A percentile compares a stretch with the other conserved stretches of the same genome.
Conservation (phyloP, 2,797 vertebrate genomes). For the Taenioides sp. region DNA sequence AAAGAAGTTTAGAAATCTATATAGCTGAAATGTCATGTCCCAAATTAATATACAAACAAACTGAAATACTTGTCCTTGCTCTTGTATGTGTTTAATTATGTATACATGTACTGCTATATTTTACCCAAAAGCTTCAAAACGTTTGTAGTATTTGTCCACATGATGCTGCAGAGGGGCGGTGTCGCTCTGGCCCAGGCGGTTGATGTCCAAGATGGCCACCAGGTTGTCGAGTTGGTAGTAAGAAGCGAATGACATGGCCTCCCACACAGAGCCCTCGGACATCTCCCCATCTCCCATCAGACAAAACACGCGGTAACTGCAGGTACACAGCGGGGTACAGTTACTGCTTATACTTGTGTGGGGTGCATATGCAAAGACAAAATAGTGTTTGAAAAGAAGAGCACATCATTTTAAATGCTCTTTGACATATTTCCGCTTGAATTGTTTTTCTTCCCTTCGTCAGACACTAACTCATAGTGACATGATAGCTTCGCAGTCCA, state of each 20-base stretch:
- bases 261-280: constrained; percentile 95
- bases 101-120: background rate
- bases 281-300: constrained; percentile 93
- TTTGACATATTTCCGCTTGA: constrained; percentile 54
- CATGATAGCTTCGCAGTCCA: constrained; percentile 18
- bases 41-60: background rate
- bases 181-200: constrained; percentile 94
- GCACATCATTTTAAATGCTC: constrained; percentile 33
- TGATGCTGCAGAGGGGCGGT: constrained; percentile 91
- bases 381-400: constrained; percentile 10
- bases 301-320: constrained; percentile 91
- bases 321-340: constrained; percentile 17
- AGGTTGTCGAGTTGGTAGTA: constrained; percentile 95
- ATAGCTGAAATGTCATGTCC: background rate
- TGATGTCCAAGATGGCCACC: constrained; percentile 92
- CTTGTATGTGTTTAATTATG: background rate
- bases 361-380: background rate
- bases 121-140: constrained; percentile 94
- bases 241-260: constrained; percentile 96
- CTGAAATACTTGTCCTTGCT: background rate
- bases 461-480: constrained; percentile 46
- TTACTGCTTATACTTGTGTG: background rate
- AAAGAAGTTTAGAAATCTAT: background rate
- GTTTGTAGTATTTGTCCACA: constrained; percentile 90
- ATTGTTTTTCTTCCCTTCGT: constrained; percentile 35